Evolutionary conservation across 35 echinoderm and acorn worm species (phyloP).

Genomic region (Strongylocentrotus purpuratus): DNA sequence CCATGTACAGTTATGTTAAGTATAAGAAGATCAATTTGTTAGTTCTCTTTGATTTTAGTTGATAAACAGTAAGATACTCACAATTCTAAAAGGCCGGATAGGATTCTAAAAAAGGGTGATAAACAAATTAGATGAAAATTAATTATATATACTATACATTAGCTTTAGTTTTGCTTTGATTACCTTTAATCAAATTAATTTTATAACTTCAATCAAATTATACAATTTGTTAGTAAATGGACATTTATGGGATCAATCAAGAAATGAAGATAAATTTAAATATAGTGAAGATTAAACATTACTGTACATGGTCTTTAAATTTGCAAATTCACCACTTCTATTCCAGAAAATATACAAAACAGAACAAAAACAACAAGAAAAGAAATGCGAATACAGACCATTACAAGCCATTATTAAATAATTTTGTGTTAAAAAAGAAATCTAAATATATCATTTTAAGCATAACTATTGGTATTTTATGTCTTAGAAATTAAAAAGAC

Average conservation of each 20-base stretch:
- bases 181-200: not conserved
- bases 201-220: too few relatives aligned
- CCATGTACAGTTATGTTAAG: not conserved
- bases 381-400: not conserved
- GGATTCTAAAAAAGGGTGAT: not conserved
- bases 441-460: too few relatives aligned
- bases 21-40: not conserved
- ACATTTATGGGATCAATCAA: not conserved
- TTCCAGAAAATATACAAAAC: not conserved
- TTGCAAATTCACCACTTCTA: not conserved
- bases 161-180: not conserved
- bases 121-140: not conserved
- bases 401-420: not conserved
- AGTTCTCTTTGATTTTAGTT: not conserved
- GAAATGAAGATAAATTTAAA: not conserved
- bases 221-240: not conserved
- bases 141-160: not conserved
- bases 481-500: too few relatives aligned
- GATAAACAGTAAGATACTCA: not conserved
- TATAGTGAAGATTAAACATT: not conserved
- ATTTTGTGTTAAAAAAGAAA: not conserved
- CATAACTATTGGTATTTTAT: too few relatives aligned
- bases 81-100: not conserved
- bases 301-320: not conserved
- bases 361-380: not conserved